Evolutionary conservation across 2,888 invertebrate species (phyloP), one percentile per base, ranked within the genome.

Genomic region (Yponomeuta plumbellus): DNA sequence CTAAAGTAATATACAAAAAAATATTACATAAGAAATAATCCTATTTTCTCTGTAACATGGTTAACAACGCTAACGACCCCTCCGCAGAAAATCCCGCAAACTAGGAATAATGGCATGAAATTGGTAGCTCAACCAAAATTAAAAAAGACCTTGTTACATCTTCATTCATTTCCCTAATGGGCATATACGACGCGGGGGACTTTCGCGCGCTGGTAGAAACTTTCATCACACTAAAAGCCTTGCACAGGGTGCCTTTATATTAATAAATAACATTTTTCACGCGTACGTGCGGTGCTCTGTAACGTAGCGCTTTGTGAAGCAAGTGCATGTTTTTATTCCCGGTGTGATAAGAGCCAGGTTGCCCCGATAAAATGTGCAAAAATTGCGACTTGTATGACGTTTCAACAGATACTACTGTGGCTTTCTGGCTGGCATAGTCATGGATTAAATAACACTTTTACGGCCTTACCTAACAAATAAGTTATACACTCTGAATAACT

Each of bases 191-290:
- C 88, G 83, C 88, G 72, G 78, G 88, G 88, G 88, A 85, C 82
- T 83, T 78, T 77, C 71, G 79, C 78, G 79, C 80, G n/a, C 59
- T 59, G 66, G 39, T 39, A 83, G 79, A 76, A 80, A 89, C 86
- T 88, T 89, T 88, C 88, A 88, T 88, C 87, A 88, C 80, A 87
- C 88, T 88, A 88, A 88, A 90, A 89, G 88, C 88, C 83, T 80
- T 84, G 83, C 85, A 86, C 84, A 80, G 84, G 83, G 85, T 85
- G 79, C 83, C 85, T 80, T 80, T 81, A 84, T 84, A 88, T 86
- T 89, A 88, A 86, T 88, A 88, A 81, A 85, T 79, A 84, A 59
- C 59, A 59, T 82, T 80, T 79, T 80, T 80, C 78, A 73, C 76
- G 71, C 74, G 74, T 66, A 59, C 61, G 61, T 66, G 23, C 44